Percentiles rank a stretch among this genome's conserved stretches.
Conservation (phyloP, 2,888 invertebrate genomes). For the Drosophila neotestacea region DNA sequence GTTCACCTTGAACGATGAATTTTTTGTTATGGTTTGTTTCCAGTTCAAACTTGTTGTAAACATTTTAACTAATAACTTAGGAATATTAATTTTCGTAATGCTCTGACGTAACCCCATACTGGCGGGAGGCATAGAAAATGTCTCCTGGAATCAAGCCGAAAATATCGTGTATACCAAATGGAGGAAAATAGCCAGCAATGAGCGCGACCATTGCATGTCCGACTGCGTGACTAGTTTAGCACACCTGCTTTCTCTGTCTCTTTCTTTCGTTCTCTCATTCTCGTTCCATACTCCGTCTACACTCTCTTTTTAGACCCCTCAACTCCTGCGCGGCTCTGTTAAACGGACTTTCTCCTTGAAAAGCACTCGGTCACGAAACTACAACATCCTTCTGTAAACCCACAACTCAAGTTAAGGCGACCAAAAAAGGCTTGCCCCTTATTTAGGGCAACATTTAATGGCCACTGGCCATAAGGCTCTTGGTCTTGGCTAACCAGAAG, state of each 20-base stretch:
- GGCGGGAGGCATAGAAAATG: constrained; percentile 29
- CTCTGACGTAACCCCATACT: constrained; percentile 48
- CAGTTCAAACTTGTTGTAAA: constrained; percentile 14
- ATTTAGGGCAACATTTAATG: constrained; percentile 81
- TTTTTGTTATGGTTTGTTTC: neutral
- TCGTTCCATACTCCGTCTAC: neutral
- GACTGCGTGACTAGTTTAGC: constrained; percentile 77
- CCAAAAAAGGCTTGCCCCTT: constrained; percentile 80
- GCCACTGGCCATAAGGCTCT: constrained; percentile 77
- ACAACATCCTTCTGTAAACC: constrained; percentile 62
- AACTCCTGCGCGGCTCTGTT: constrained; percentile 5
- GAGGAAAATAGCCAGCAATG: constrained; percentile 28
- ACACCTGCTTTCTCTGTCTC: constrained; percentile 53
- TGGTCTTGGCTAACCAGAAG: constrained; percentile 60
- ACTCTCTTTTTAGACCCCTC: constrained; percentile 8
- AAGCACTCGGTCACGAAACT: constrained; percentile 79
- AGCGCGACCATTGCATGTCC: constrained; percentile 72
- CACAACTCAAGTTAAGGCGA: constrained; percentile 68
- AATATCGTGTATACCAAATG: constrained; percentile 46
- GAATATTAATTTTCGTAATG: constrained; percentile 50
- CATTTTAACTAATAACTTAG: constrained; percentile 35
- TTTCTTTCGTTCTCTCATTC: constrained; percentile 18
- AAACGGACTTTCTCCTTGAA: constrained; percentile 65
- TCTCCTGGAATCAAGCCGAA: constrained; percentile 51
- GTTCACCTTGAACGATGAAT: constrained; percentile 12